These are phyloP conservation scores for Drosophila persimilis DNA, from an alignment of 1,140 invertebrate species.

Conservation along the genomic window DNA sequence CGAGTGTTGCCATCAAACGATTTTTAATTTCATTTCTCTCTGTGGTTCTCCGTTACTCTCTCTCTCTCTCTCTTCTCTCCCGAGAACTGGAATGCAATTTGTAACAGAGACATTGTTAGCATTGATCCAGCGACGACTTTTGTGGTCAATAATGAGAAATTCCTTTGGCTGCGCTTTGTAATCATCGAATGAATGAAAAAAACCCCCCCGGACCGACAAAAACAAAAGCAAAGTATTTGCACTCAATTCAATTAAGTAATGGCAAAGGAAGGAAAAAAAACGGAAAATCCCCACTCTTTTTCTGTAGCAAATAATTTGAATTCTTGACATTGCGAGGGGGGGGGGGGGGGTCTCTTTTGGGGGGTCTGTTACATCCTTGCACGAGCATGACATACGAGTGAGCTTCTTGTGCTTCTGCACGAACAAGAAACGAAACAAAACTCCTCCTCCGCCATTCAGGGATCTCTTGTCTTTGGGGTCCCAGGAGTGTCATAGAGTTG, in stretches of 20 bases:
- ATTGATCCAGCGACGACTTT: constrained; percentile 59
- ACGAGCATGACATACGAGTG: constrained; percentile 2
- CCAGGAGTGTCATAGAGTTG: constrained; percentile 43
- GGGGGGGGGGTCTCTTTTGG: not conserved
- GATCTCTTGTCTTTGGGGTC: constrained; percentile 15
- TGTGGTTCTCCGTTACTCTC: not conserved
- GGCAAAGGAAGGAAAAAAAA: constrained; percentile 25
- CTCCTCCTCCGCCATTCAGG: constrained; percentile 21
- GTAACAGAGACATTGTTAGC: constrained; percentile 63
- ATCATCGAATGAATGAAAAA: constrained; percentile 38
- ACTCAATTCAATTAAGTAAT: constrained; percentile 79
- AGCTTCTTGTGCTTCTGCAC: constrained; percentile 47
- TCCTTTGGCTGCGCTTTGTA: constrained; percentile 65
- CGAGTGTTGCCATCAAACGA: constrained; percentile 68
- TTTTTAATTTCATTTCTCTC: constrained; percentile 71
- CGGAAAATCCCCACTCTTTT: constrained; percentile 17
- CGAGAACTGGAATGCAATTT: constrained; percentile 43
- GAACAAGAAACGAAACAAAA: constrained; percentile 25
- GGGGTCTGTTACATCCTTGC: not conserved
- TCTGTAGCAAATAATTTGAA: constrained; percentile 66
- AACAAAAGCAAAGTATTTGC: constrained; percentile 70
- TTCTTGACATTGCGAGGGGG: constrained; percentile 55
- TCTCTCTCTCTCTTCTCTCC: not conserved
- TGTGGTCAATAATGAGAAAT: constrained; percentile 81
- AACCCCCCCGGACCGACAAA: constrained; percentile 12